Percentiles rank a stretch among this genome's conserved stretches.
Conservation (phyloP, 2,113 vertebrate genomes). For the Manacus vitellinus region DNA sequence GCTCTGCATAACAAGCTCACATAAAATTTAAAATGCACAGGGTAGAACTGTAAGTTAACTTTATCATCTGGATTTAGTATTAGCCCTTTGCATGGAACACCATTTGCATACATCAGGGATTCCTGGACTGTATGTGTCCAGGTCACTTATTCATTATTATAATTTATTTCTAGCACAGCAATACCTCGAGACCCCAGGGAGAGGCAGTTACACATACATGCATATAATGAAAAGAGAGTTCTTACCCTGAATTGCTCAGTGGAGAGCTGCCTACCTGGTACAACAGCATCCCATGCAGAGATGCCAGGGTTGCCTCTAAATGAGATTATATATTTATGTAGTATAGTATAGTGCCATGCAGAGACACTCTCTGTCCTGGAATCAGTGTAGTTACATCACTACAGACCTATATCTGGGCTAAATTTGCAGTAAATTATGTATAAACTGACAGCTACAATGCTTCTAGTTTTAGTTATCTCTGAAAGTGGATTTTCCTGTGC, state of each 20-base stretch:
- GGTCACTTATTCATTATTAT: slow-evolving; percentile 54
- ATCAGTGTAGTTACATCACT: not conserved
- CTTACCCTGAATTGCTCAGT: slow-evolving; percentile 31
- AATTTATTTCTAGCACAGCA: slow-evolving; percentile 56
- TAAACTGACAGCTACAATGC: not conserved
- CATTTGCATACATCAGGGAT: slow-evolving; percentile 54
- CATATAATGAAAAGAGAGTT: slow-evolving; percentile 45
- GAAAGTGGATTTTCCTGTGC: not conserved
- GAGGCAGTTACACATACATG: slow-evolving; percentile 28
- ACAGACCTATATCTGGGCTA: not conserved
- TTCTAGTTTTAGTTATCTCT: not conserved
- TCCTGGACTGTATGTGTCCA: not conserved
- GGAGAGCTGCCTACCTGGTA: not conserved
- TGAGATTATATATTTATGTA: not conserved
- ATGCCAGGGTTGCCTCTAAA: not conserved
- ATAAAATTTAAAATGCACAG: slow-evolving; percentile 40
- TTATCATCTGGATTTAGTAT: not conserved
- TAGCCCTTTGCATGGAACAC: not conserved
- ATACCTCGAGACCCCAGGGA: slow-evolving; percentile 14
- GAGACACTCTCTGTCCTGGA: not conserved
- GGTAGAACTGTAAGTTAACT: slow-evolving; percentile 24
- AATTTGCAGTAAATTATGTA: slow-evolving; percentile 11
- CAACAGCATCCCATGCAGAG: slow-evolving; percentile 41
- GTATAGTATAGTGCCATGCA: not conserved
- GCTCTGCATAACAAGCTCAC: not conserved